These are phyloP conservation scores for Premnoplex brunnescens DNA, from an alignment of 2,797 vertebrate genomes.

Conservation along the genomic window DNA sequence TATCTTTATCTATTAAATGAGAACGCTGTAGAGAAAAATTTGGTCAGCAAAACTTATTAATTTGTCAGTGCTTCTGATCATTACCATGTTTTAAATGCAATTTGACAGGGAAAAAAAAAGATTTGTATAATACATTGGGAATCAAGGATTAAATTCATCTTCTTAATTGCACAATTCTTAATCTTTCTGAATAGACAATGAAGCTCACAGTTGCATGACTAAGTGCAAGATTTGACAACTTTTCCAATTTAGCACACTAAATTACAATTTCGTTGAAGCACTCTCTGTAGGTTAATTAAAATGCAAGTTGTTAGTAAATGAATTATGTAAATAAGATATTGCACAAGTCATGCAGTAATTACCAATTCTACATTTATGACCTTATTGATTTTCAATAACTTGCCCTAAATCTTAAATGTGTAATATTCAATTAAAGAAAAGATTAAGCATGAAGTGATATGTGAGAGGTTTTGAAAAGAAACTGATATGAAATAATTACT, in stretches of 20 bases:
- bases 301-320: slow-evolving; percentile 54
- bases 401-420: slow-evolving; percentile 4
- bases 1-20: background rate
- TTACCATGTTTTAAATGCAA: slow-evolving; percentile 17
- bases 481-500: background rate
- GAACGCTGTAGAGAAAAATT: background rate
- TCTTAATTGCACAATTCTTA: slow-evolving; percentile 63
- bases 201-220: slow-evolving; percentile 62
- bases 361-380: slow-evolving; percentile 23
- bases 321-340: slow-evolving; percentile 66
- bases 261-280: slow-evolving; percentile 57
- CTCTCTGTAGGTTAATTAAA: slow-evolving; percentile 62
- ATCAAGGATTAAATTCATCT: slow-evolving; percentile 58
- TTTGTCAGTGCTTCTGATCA: slow-evolving; percentile 18
- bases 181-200: slow-evolving; percentile 62
- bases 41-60: background rate
- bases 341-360: slow-evolving; percentile 40
- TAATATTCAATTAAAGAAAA: slow-evolving; percentile 46
- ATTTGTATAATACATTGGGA: slow-evolving; percentile 25
- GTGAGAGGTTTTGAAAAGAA: background rate
- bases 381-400: slow-evolving; percentile 52
- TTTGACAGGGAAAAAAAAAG: slow-evolving; percentile 23
- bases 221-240: slow-evolving; percentile 60
- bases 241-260: slow-evolving; percentile 62
- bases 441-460: background rate